Conservation (phyloP, 2,888 invertebrate genomes). For the Caenorhabditis sinica region DNA sequence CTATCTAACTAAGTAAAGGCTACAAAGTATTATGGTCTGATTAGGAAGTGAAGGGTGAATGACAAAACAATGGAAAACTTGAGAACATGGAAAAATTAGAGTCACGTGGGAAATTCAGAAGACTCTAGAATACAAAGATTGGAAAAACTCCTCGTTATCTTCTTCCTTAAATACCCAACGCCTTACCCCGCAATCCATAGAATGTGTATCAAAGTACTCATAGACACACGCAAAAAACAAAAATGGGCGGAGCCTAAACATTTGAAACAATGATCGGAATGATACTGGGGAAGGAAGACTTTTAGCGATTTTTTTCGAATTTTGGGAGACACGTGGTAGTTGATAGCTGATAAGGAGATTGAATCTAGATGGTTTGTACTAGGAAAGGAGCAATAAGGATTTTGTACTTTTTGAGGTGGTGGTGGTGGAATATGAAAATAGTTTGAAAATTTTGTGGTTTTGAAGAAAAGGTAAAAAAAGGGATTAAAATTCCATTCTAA, state of each 20-base stretch:
- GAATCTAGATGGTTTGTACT: not conserved
- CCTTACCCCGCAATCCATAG: not conserved
- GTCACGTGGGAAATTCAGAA: not conserved
- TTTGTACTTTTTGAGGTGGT: too few relatives aligned
- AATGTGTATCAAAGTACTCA: slow-evolving; percentile 44
- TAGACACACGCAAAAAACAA: not conserved
- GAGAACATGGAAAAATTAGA: not conserved
- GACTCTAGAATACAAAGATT: too few relatives aligned
- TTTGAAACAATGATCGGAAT: slow-evolving; percentile 58
- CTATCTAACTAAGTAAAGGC: too few relatives aligned
- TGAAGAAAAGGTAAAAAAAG: not conserved
- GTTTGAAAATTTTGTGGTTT: too few relatives aligned
- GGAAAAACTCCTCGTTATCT: not conserved
- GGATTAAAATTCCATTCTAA: not conserved
- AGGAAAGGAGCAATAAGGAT: too few relatives aligned
- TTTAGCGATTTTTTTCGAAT: not conserved
- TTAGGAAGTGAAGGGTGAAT: too few relatives aligned
- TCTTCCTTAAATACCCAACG: slow-evolving; percentile 15
- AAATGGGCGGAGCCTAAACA: slow-evolving; percentile 36
- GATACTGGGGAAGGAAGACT: slow-evolving; percentile 18
- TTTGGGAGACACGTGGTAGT: not conserved
- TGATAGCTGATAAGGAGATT: not conserved
- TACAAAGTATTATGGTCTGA: too few relatives aligned
- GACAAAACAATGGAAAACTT: not conserved
- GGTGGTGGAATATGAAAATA: too few relatives aligned